Conservation (phyloP, 2,888 invertebrate species). For the Nymphalis urticae region DNA sequence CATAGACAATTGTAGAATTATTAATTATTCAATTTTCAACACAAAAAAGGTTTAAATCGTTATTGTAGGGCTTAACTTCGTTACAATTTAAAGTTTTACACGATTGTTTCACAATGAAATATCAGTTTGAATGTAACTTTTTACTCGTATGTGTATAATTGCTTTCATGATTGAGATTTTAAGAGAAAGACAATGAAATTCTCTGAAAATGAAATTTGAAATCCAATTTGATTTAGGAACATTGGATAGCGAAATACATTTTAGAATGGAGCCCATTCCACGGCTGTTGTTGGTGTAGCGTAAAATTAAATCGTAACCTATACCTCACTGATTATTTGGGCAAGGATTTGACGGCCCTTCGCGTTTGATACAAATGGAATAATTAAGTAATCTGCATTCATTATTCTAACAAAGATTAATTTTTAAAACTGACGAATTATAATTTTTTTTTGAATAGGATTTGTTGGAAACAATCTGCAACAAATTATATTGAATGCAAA, state of each 20-base stretch:
- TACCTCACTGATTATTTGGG: constrained; percentile 37
- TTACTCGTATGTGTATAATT: constrained; percentile 26
- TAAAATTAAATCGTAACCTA: constrained; percentile 70
- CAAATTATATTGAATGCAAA: no score
- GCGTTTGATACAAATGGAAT: constrained; percentile 13
- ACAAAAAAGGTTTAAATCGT: neutral
- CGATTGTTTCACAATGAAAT: constrained; percentile 12
- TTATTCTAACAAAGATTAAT: neutral
- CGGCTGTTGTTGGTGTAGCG: constrained; percentile 45
- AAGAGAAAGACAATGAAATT: constrained; percentile 33
- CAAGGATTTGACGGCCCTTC: constrained; percentile 13
- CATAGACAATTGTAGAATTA: no score
- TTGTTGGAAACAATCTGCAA: no score
- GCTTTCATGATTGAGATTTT: constrained; percentile 30
- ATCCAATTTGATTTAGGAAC: constrained; percentile 39
- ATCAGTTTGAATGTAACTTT: constrained; percentile 16
- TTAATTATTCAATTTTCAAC: no score
- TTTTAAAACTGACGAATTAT: no score
- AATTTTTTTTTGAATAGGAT: no score
- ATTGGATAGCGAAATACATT: constrained; percentile 32
- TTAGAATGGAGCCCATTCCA: constrained; percentile 43
- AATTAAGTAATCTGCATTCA: constrained; percentile 12
- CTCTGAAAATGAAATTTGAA: constrained; percentile 37
- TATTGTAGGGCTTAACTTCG: constrained; percentile 11
- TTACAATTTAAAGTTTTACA: constrained; percentile 18